phyloP scores from a whole-genome alignment of 2,888 invertebrate genomes.

The Microplitis manilae region DNA sequence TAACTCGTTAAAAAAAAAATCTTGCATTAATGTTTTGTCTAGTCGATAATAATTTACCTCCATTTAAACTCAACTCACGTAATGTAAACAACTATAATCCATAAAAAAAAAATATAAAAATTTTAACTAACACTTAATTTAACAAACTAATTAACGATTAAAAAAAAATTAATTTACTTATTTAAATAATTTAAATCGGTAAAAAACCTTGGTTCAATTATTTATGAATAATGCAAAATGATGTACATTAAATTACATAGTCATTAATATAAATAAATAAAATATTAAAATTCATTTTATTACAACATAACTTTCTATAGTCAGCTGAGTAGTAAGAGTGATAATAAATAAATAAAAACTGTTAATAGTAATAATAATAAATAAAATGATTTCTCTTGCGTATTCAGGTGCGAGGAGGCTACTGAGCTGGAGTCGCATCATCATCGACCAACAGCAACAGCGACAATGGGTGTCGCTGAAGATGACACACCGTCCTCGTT shows the following conservation, averaged over 20 bases:
- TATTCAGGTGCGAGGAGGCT: constrained; percentile 67
- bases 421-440: constrained; percentile 68
- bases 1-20: too few relatives aligned
- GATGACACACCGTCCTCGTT: constrained; percentile 68
- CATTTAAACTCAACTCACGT: too few relatives aligned
- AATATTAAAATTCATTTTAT: not conserved
- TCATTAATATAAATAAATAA: not conserved
- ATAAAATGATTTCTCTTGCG: constrained; percentile 23
- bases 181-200: too few relatives aligned
- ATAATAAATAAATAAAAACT: not conserved
- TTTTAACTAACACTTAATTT: too few relatives aligned
- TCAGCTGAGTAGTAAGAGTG: not conserved
- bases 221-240: not conserved
- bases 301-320: not conserved
- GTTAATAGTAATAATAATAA: not conserved
- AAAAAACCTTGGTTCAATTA: not conserved
- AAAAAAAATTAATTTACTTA: too few relatives aligned
- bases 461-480: constrained; percentile 69
- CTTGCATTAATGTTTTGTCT: too few relatives aligned
- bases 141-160: too few relatives aligned
- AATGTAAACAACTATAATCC: too few relatives aligned
- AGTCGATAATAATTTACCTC: too few relatives aligned
- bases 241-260: not conserved
- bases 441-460: constrained; percentile 66
- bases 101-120: too few relatives aligned